These are phyloP conservation scores for Alcedo quadribrachys DNA, from an alignment of 2,797 vertebrate species.

Conservation along the genomic window DNA sequence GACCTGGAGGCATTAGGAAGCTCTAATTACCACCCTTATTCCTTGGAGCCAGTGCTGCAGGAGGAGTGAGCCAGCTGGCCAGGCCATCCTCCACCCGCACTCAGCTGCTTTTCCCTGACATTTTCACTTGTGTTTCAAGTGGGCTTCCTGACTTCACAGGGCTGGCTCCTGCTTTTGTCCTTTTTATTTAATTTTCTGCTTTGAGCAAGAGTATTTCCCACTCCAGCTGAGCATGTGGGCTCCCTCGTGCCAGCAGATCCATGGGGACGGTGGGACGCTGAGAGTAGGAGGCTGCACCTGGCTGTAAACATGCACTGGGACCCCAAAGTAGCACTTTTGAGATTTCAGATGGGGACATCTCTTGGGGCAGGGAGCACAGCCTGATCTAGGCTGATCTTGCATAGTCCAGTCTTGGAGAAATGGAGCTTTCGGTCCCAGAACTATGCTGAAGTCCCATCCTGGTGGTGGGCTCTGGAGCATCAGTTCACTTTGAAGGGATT, in stretches of 20 bases:
- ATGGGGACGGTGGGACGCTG: accelerated
- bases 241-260: background rate
- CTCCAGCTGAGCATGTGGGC: accelerated
- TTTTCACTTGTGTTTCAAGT: background rate
- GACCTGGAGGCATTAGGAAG: background rate
- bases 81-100: background rate
- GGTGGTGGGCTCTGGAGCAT: background rate
- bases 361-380: background rate
- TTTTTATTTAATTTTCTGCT: background rate
- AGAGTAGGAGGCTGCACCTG: background rate
- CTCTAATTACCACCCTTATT: background rate
- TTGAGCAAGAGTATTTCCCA: background rate
- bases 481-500: background rate
- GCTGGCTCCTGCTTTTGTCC: accelerated
- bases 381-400: background rate
- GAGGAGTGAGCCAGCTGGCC: background rate
- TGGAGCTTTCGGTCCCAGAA: background rate
- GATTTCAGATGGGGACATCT: background rate
- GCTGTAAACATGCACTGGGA: accelerated
- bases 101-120: background rate
- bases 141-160: background rate
- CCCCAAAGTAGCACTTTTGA: background rate
- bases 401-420: accelerated
- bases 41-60: background rate
- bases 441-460: accelerated